These are phyloP conservation scores for Myopa tessellatipennis DNA, from an alignment of 2,888 invertebrate species.

Conservation along the genomic window DNA sequence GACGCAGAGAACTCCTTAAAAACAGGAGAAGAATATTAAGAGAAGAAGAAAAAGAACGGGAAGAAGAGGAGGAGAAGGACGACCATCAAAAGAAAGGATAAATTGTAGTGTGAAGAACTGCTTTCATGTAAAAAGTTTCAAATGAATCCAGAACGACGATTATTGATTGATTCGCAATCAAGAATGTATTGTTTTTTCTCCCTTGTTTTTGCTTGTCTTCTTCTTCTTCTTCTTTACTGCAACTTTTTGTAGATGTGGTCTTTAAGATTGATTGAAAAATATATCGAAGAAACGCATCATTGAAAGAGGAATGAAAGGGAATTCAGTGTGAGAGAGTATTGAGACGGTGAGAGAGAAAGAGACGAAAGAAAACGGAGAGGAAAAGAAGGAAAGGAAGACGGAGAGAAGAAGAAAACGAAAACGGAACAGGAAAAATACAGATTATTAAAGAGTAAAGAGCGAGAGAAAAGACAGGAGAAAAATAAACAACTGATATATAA, in stretches of 20 bases:
- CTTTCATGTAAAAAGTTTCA: neutral
- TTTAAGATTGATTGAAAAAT: conserved; percentile 11
- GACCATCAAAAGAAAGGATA: neutral
- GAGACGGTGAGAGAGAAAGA: too few species aligned
- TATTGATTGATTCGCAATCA: neutral
- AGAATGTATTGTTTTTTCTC: neutral
- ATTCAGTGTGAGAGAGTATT: too few species aligned
- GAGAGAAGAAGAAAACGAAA: too few species aligned
- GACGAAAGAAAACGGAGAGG: too few species aligned
- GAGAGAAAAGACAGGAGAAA: too few species aligned
- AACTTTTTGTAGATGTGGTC: neutral
- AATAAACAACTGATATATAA: too few species aligned
- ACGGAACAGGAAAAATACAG: too few species aligned
- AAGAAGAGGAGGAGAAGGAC: neutral
- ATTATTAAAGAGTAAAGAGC: too few species aligned
- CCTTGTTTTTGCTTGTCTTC: neutral
- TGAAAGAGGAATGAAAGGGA: neutral
- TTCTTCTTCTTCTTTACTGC: neutral
- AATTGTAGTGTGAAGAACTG: neutral
- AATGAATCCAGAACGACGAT: neutral
- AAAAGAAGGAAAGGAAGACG: too few species aligned
- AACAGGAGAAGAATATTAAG: neutral
- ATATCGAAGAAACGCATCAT: neutral
- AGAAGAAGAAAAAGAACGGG: neutral
- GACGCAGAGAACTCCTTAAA: neutral